Conservation (phyloP, 2,888 invertebrate species). For the Lasioglossum morio region DNA sequence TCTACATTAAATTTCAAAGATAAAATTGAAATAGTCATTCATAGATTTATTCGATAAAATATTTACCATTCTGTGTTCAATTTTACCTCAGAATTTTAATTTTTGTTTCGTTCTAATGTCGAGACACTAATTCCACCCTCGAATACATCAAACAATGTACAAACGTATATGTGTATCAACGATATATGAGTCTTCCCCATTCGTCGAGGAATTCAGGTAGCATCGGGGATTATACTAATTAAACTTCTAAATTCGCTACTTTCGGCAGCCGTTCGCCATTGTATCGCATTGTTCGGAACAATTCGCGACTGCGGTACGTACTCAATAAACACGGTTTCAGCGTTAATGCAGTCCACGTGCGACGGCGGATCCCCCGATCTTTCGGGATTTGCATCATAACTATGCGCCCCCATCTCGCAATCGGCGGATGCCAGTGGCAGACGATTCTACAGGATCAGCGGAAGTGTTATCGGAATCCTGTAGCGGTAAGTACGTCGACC, state of each 20-base stretch:
- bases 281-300: neutral
- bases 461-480: slow-evolving; percentile 43
- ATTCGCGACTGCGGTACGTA: neutral
- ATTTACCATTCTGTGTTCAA: neutral
- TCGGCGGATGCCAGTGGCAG: neutral
- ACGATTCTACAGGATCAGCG: slow-evolving; percentile 18
- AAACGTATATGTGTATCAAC: neutral
- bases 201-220: neutral
- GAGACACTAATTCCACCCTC: neutral
- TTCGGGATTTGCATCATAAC: slow-evolving; percentile 1
- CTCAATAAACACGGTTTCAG: neutral
- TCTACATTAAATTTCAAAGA: neutral
- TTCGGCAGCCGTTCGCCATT: neutral
- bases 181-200: neutral
- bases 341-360: neutral
- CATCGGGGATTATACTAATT: neutral
- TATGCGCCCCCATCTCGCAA: neutral
- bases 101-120: neutral
- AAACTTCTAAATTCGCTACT: neutral
- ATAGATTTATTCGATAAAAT: neutral
- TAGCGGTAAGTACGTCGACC: slow-evolving; percentile 38
- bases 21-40: neutral
- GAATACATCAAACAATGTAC: no score
- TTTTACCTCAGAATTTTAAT: no score
- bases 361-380: neutral